Evolutionary conservation across 1,140 invertebrate genomes (phyloP), one percentile per base, ranked within the genome.

Genomic region (Helicorthomorpha holstii): DNA sequence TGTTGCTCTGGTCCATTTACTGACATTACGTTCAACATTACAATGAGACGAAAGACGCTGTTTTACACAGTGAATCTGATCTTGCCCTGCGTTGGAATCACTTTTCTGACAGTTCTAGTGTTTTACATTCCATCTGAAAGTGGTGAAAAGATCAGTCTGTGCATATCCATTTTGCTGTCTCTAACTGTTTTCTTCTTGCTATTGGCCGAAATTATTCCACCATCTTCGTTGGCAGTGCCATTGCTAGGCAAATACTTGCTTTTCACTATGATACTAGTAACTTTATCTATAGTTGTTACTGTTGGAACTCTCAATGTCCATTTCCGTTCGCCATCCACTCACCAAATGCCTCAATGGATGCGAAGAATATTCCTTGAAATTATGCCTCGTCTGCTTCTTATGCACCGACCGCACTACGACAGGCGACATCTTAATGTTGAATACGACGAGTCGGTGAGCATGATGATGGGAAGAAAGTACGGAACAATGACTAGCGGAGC

Each of bases 141-240:
- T 3, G 90, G 92, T 19, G 92, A 96, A 69, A 94, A 95, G 71
- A 82, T 91, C 67, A 94, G 91, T 58, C 77, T 98, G 61, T 95
- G 90, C 73, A 95, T 96, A 68, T 96, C 90, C 61, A 97, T 98
- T 70, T 79, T 98, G 56, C 82, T 98, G 57, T 97, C 94, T 48
- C 72, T 98, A 63, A 97, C 92, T 65, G 93, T 98, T 69, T 98
- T 98, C 75, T 97, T 98, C 76, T 77, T 98, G 63, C 75, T 98
- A 56, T 70, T 98, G 61, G 90, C 90, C 51, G 90, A 95, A 75
- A 93, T 98, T 63, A 97, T 97, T 66, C 94, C 94, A 38, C 92
- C 93, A 16, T 98, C 94, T 21, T 96, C 90, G 19, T 74, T 97
- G 56, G 91, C 93, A 19, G 88, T 98, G 58, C 93, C 94, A n/a